These are phyloP conservation scores for Drosophila acutilabella DNA, from an alignment of 2,888 invertebrate genomes.

Conservation along the genomic window DNA sequence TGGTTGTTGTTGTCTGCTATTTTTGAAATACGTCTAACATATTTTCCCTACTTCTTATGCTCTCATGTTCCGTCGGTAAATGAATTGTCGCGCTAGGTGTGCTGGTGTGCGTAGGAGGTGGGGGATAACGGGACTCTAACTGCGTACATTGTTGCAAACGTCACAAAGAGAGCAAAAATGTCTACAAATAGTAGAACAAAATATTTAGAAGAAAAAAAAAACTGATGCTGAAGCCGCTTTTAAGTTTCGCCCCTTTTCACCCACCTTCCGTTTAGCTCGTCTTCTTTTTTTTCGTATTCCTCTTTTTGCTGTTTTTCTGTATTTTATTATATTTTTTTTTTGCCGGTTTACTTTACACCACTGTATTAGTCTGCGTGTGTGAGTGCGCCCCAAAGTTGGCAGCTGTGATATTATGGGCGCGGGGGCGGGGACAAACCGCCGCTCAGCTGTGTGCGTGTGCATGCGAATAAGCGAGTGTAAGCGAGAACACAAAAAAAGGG, in stretches of 20 bases:
- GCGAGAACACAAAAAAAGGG: slow-evolving; percentile 2
- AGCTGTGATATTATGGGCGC: slow-evolving; percentile 56
- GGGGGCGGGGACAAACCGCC: slow-evolving; percentile 35
- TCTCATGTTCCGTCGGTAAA: slow-evolving; percentile 25
- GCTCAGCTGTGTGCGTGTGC: slow-evolving; percentile 73
- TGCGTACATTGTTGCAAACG: slow-evolving; percentile 21
- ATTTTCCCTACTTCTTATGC: slow-evolving; percentile 28
- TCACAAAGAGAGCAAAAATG: slow-evolving; percentile 22
- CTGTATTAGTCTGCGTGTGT: slow-evolving; percentile 18
- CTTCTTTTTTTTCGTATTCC: slow-evolving; percentile 40
- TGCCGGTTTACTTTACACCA: slow-evolving; percentile 73
- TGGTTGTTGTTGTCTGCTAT: slow-evolving; percentile 47
- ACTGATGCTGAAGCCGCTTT: slow-evolving; percentile 30
- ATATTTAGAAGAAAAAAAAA: background rate
- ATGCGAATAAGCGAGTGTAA: slow-evolving; percentile 7
- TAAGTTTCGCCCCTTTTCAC: slow-evolving; percentile 17
- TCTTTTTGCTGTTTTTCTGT: slow-evolving; percentile 37
- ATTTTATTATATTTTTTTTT: slow-evolving; percentile 53
- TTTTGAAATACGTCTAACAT: slow-evolving; percentile 61
- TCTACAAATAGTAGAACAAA: slow-evolving; percentile 25
- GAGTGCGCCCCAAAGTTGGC: slow-evolving; percentile 59
- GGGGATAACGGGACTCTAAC: background rate
- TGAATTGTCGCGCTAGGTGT: slow-evolving; percentile 5
- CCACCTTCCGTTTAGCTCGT: slow-evolving; percentile 55
- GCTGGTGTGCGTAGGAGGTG: slow-evolving; percentile 5